A percentile compares a stretch with the other conserved stretches of the same genome.
Conservation (phyloP, 92 coral and sea anemone genomes). For the Pocillopora meandrina region DNA sequence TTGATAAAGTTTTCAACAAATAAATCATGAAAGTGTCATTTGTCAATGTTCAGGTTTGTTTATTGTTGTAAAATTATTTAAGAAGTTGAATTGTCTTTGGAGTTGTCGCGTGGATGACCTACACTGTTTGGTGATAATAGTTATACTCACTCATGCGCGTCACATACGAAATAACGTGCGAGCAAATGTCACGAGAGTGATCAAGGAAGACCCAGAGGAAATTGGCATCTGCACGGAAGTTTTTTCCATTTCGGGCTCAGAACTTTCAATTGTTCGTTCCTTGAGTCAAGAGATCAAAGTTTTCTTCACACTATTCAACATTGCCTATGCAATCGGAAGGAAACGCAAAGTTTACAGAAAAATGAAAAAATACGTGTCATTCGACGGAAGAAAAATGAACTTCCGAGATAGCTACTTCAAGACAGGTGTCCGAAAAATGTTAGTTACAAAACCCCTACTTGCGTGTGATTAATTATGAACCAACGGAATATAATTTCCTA, state of each 20-base stretch:
- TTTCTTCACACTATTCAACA: not conserved
- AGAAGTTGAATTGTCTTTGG: too few relatives aligned
- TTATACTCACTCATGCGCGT: not conserved
- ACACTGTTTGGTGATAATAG: not conserved
- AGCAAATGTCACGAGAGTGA: not conserved
- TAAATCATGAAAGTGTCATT: too few relatives aligned
- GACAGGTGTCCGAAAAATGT: too few relatives aligned
- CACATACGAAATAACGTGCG: not conserved
- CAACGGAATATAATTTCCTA: too few relatives aligned
- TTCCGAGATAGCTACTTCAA: not conserved
- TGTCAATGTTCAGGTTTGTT: too few relatives aligned
- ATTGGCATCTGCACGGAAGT: not conserved
- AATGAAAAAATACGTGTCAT: not conserved
- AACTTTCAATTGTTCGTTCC: not conserved
- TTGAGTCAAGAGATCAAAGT: not conserved
- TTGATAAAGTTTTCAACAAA: too few relatives aligned
- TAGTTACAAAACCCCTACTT: too few relatives aligned
- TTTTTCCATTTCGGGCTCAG: not conserved
- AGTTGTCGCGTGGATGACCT: not conserved
- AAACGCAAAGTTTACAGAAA: not conserved
- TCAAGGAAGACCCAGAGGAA: not conserved
- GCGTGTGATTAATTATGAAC: too few relatives aligned
- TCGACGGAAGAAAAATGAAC: not conserved
- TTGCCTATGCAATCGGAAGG: not conserved
- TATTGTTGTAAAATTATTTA: too few relatives aligned